These are phyloP conservation scores for Zaprionus ornatus DNA, from an alignment of 1,140 invertebrate genomes.

Conservation along the genomic window DNA sequence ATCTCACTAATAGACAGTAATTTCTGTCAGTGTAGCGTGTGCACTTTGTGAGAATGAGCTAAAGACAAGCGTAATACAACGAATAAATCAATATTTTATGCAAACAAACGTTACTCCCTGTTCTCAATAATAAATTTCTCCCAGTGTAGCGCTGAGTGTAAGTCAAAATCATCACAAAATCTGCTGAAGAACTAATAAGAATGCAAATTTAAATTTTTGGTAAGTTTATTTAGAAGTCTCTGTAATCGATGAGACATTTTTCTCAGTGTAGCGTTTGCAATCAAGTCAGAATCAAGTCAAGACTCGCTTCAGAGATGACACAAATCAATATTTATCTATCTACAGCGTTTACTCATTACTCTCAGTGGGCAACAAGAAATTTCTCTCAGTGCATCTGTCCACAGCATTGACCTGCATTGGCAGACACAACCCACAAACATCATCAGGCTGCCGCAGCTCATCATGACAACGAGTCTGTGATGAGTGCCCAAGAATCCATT, in stretches of 20 bases:
- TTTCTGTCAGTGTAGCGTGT: not conserved
- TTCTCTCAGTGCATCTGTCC: not conserved
- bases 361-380: not conserved
- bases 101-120: no score
- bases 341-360: not conserved
- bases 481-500: constrained; percentile 60
- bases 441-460: constrained; percentile 2
- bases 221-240: not conserved
- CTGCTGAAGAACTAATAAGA: rapidly evolving
- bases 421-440: constrained; percentile 14
- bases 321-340: not conserved
- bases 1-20: not conserved
- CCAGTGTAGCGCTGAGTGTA: not conserved
- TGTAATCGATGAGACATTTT: not conserved
- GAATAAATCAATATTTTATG: no score
- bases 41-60: no score
- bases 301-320: not conserved
- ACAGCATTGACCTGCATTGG: constrained; percentile 37
- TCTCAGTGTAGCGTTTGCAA: not conserved
- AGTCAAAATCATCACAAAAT: not conserved
- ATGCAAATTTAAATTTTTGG: not conserved
- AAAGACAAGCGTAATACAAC: rapidly evolving
- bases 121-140: no score
- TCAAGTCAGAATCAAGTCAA: not conserved
- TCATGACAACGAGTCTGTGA: constrained; percentile 45